Evolutionary conservation across 2,888 invertebrate species (phyloP), one percentile per base, ranked within the genome.

Genomic region (Diplolepis rosae): DNA sequence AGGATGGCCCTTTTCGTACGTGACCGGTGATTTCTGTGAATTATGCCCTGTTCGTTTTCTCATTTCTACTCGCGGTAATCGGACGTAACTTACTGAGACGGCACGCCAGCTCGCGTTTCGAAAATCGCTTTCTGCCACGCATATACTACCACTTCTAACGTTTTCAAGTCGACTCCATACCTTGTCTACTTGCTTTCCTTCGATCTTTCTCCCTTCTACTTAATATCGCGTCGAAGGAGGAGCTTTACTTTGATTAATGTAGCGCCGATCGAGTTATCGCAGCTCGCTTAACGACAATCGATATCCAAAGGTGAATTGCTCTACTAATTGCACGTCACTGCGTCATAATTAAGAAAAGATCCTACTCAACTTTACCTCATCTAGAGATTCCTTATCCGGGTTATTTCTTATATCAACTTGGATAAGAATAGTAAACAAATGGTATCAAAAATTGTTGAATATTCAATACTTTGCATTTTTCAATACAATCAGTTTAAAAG

Each of bases 1-100:
- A 52, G n/a, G 51, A 51, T 67, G 51, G 67, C 24, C 35, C 51
- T 35, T 51, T 35, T 66, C 11, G 76, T 78, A 82, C 83, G 83
- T 82, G 82, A 83, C 81, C 81, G 79, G 80, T 79, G 80, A 83
- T 83, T 82, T 78, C 77, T 77, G 77, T 80, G 82, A 84, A 82
- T 82, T 83, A 83, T 83, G 82, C 81, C 79, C 74, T 78, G 80
- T 81, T 84, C 84, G 81, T 83, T 83, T 82, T 81, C 82, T 81
- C 82, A 79, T 82, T 81, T 81, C 65, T 27, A 39, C 28, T 39
- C 79, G 72, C 73, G 70, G 79, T 79, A 80, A 80, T 79, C 78
- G 75, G 77, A 78, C 71, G 70, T 76, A 80, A 78, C 78, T 78
- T 78, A 77, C 79, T 74, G 76, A 71, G 72, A 30, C 78, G 79